These are phyloP conservation scores for Pagrus major DNA, from an alignment of 2,113 vertebrate species.

Conservation along the genomic window DNA sequence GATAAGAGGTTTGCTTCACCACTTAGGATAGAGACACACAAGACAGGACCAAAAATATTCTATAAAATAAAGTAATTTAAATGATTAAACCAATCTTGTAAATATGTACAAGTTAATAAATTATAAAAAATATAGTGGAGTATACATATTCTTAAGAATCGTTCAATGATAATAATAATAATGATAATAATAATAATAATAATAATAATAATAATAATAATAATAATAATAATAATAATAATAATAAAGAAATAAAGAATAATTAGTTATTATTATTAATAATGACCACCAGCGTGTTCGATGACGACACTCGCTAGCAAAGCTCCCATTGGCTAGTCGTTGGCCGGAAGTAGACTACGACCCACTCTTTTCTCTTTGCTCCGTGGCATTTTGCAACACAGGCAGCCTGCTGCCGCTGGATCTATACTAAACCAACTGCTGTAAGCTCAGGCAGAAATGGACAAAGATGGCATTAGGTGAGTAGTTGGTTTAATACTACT, in stretches of 20 bases:
- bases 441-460: constrained; percentile 3
- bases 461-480: constrained; percentile 35
- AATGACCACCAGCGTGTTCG: constrained; percentile 38
- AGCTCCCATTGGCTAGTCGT: constrained; percentile 59
- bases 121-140: too few species aligned
- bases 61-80: neutral
- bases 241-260: too few species aligned
- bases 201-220: neutral
- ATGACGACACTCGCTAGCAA: constrained; percentile 51
- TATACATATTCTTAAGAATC: too few species aligned
- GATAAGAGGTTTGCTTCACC: constrained; percentile 25
- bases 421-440: neutral
- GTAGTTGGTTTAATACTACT: neutral
- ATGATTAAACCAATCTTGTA: neutral
- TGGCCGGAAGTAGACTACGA: constrained; percentile 68
- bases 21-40: neutral
- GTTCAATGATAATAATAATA: neutral
- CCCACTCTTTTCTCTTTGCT: constrained; percentile 69
- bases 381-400: constrained; percentile 79
- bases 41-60: neutral
- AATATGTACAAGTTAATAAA: neutral
- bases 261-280: constrained; percentile 24
- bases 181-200: too few species aligned
- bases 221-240: neutral
- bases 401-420: neutral